Evolutionary conservation across 2,113 vertebrate genomes (phyloP), one percentile per base, ranked within the genome.

Genomic region (Labeo catla): DNA sequence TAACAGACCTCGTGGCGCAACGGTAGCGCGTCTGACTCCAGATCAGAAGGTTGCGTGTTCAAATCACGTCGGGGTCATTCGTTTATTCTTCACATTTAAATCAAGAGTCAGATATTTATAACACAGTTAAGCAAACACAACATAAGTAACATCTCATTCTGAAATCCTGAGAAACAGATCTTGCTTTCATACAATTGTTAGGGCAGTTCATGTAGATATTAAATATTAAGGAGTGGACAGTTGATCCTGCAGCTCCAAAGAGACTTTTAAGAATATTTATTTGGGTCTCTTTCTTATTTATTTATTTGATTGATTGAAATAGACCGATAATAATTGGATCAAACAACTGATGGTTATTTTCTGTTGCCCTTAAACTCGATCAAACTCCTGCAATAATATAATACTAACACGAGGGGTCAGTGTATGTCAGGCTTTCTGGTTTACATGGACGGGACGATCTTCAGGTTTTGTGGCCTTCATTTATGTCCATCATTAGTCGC

Each of bases 1-100:
- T 39, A 39, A 2, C 2, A 2, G 59, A 28, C 78, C 78, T 81
- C 59, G 78, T 65, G 78, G 78, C 78, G 78, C 57, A 65, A 81
- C 57, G 57, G 78, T 81, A 81, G 59, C 78, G 43, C 78, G 78
- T 81, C 78, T 81, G 78, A 81, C 78, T 81, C 78, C 78, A 81
- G 59, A 49, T 81, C 78, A 81, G 78, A 81, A 81, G 59, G 78
- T 65, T 81, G 77, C 77, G 77, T 80, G 77, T 80, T 80, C 54
- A 80, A 80, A 80, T 80, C 77, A 80, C 77, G 77, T 81, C 78
- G 78, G 78, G 57, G 78, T 81, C 78, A 81, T 23, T 28, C 1
- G 0, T 65, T 81, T 47, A 28, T 15, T 43, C 34, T 45, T 77
- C 8, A 1, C 16, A 76, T 15, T 23, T 16, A 0, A 21, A 6